phyloP scores from a whole-genome alignment of 2,113 vertebrate genomes.

The Ranitomeya variabilis region DNA sequence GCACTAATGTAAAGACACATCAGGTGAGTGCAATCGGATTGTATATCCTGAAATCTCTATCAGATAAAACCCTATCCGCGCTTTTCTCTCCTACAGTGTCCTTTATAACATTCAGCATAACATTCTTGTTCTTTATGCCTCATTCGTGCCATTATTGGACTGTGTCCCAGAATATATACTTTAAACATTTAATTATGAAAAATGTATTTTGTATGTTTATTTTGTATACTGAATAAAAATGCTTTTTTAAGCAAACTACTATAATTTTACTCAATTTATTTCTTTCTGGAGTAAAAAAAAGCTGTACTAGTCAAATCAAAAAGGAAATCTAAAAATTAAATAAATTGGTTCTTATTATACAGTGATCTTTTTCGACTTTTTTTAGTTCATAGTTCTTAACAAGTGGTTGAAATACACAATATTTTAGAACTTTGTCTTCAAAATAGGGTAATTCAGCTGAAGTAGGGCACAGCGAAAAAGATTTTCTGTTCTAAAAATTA shows the following conservation, averaged over 20 bases:
- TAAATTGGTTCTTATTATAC: neutral
- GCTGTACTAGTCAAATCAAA: neutral
- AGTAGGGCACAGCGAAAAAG: neutral
- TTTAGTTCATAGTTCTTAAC: neutral
- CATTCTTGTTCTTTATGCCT: neutral
- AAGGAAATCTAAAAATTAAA: neutral
- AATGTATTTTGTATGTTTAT: neutral
- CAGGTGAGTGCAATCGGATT: no score
- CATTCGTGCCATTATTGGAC: neutral
- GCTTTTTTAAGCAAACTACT: neutral
- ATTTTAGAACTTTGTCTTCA: slow-evolving; percentile 20
- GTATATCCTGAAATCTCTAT: no score
- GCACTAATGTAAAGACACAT: no score
- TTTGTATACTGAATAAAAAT: neutral
- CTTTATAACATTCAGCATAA: no score
- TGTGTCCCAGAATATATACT: neutral
- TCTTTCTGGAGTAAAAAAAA: neutral
- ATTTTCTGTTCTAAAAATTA: neutral
- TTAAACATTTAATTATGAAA: neutral
- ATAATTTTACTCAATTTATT: neutral
- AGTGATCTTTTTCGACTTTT: neutral
- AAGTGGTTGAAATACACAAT: neutral
- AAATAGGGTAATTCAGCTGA: slow-evolving; percentile 11
- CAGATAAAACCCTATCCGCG: no score
- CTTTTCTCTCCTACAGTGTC: no score